Conservation (phyloP, 2,888 invertebrate genomes). For the Machimus rusticus region DNA sequence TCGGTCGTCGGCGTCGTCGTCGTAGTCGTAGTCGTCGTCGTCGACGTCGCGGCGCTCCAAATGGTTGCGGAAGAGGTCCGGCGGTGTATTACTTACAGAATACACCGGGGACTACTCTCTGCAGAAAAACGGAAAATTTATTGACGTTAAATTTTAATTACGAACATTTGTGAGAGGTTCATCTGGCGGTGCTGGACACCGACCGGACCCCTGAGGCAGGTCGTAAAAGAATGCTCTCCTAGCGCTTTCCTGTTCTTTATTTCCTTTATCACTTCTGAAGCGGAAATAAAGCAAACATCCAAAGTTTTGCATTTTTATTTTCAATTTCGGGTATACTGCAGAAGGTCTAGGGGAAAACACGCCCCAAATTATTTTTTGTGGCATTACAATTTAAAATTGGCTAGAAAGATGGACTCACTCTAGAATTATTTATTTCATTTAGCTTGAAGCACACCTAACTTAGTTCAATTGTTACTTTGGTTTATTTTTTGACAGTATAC, state of each 20-base stretch:
- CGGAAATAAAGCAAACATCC: neutral
- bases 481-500: no score
- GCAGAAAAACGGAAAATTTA: slow-evolving; percentile 23
- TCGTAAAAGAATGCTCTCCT: neutral
- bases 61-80: neutral
- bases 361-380: neutral
- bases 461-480: no score
- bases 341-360: neutral
- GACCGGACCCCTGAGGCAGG: neutral
- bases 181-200: neutral
- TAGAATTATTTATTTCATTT: neutral
- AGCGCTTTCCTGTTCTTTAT: neutral
- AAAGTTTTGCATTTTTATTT: neutral
- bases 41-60: neutral
- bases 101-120: neutral
- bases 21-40: neutral
- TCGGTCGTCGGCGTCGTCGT: slow-evolving; percentile 3
- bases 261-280: neutral
- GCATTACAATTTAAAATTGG: neutral
- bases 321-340: neutral
- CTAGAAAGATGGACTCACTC: neutral
- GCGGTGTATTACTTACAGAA: slow-evolving; percentile 14
- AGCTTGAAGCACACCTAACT: neutral
- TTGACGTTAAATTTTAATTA: slow-evolving; percentile 36
- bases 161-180: slow-evolving; percentile 18